Base-by-base conservation (phyloP, 2,888 invertebrate genomes). In the Limnephilus auricula region DNA sequence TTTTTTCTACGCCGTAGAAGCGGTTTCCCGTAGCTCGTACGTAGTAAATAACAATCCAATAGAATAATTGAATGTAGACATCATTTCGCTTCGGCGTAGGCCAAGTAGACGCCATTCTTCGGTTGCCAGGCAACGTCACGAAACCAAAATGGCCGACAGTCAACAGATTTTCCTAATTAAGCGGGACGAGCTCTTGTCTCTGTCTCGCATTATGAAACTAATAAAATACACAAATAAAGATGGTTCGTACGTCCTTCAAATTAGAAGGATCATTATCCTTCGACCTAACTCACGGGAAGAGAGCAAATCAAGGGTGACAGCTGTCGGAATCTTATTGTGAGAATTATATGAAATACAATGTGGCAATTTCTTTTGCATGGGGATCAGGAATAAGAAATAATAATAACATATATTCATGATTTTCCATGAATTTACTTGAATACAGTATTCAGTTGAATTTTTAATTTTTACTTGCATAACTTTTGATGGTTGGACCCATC, bases 121-220 rank as follows among this genome's bases (percentile, higher is more conserved):
- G 31, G 89, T 89, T 89, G 45, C 89, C 31, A 80, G 50, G 89
- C 82, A 45, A 89, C 89, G 89, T 82, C 89, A 89, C 89, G 82
- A 1, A 30, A 32, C 15, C 82, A 89, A 89, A 45, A 89, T 89
- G 89, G 89, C 82, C 37, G 80, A 30, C 31, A 34, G 40, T 85
- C 85, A 32, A 80, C 80, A 80, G 80, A 80, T 80, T 80, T 80
- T 32, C 30, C 80, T 80, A 80, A 80, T 80, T 80, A 80, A 80
- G 80, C 31, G 4, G 3, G 80, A 32, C 32, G 15, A 34, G 31
- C 82, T 31, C 15, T 32, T 82, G 32, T 32, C 34, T 32, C 31
- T 82, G 34, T 82, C 82, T 32, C 30, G 32, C 30, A 32, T 32
- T 18, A 34, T 25, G 31, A 34, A 32, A 82, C 65, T 65, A 25